These are phyloP conservation scores for Parapristionchus giblindavisi DNA, from an alignment of 2,888 invertebrate species.

Conservation along the genomic window DNA sequence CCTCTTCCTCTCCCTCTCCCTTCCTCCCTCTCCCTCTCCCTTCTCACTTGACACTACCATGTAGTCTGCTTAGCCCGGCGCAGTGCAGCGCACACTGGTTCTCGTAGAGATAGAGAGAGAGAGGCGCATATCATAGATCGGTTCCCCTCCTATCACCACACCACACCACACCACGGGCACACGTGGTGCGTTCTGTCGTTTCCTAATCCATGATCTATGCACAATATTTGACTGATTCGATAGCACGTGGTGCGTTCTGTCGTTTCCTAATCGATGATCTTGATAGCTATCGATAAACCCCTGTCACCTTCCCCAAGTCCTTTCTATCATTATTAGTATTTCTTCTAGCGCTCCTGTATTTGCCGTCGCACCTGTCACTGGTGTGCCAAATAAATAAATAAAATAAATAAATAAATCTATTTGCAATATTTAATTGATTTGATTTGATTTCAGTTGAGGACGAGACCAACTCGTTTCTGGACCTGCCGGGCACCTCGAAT, in stretches of 20 bases:
- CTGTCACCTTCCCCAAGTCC: no score
- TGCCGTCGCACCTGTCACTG: no score
- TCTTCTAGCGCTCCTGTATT: no score
- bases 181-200: no score
- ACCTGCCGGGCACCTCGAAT: slow-evolving; percentile 23
- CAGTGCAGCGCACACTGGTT: no score
- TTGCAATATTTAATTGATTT: background rate
- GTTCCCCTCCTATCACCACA: background rate
- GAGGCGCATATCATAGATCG: background rate
- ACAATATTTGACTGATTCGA: no score
- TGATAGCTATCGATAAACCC: no score
- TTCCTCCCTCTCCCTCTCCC: background rate
- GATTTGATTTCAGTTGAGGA: background rate
- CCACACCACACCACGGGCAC: background rate
- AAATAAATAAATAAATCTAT: background rate
- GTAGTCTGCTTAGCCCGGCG: background rate
- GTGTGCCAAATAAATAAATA: background rate
- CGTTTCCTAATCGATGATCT: background rate
- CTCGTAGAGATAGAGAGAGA: background rate
- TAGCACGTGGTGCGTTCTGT: no score
- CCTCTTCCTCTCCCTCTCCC: background rate
- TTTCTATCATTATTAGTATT: no score
- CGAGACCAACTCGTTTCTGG: slow-evolving; percentile 17
- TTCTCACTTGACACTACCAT: background rate
- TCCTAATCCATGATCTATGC: no score